phyloP scores from a whole-genome alignment of 2,797 vertebrate genomes.

The Lates japonicus region DNA sequence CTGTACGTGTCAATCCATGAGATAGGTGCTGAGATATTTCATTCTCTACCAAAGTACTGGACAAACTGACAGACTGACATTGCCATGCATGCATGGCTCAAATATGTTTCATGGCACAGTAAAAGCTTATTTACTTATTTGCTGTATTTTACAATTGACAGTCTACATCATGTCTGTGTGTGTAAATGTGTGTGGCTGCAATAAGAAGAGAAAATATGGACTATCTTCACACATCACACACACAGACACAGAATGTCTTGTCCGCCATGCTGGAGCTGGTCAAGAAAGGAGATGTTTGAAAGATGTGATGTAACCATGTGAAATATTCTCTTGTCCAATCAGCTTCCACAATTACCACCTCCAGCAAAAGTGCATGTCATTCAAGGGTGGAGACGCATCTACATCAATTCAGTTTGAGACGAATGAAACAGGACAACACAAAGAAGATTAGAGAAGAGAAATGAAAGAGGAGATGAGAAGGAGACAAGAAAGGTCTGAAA shows the following conservation, averaged over 20 bases:
- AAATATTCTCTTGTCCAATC: constrained; percentile 47
- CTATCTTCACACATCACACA: not conserved
- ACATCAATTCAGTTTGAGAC: constrained; percentile 38
- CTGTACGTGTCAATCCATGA: too few relatives aligned
- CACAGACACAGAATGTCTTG: constrained; percentile 2
- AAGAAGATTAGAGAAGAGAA: constrained; percentile 53
- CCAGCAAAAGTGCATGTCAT: constrained; percentile 31
- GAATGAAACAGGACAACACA: constrained; percentile 44
- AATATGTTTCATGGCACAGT: too few relatives aligned
- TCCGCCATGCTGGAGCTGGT: not conserved
- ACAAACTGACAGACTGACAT: too few relatives aligned
- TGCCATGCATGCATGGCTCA: too few relatives aligned
- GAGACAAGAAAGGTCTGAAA: constrained; percentile 41
- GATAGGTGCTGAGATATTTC: too few relatives aligned
- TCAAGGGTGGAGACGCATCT: constrained; percentile 29
- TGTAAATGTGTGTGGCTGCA: not conserved
- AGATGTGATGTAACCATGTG: constrained; percentile 65
- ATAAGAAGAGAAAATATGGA: not conserved
- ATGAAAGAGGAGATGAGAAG: constrained; percentile 44
- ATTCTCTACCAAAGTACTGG: too few relatives aligned
- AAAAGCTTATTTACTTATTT: too few relatives aligned
- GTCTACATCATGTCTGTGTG: not conserved
- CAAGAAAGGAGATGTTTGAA: constrained; percentile 29
- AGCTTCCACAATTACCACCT: constrained; percentile 27
- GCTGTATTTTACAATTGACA: not conserved